These are phyloP conservation scores for Microctenopoma steveboyesi DNA, from an alignment of 2,797 vertebrate species.

Conservation along the genomic window DNA sequence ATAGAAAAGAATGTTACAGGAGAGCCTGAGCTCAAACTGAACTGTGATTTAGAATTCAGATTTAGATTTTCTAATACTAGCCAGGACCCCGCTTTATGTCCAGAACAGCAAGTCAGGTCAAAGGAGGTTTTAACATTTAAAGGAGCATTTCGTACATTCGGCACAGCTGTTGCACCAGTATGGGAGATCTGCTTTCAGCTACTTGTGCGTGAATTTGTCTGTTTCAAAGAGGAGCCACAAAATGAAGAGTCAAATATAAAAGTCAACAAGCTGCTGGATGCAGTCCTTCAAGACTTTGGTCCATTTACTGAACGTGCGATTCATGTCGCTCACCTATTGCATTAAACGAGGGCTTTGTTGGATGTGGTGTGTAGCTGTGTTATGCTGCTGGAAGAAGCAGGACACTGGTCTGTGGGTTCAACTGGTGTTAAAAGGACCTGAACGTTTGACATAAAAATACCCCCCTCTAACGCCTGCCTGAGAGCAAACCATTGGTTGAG, in stretches of 20 bases:
- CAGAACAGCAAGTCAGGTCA: not conserved
- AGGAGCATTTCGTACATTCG: not conserved
- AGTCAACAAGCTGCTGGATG: slow-evolving; percentile 6
- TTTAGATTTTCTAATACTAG: not conserved
- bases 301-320: not conserved
- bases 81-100: too few relatives aligned
- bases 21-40: not conserved
- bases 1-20: not conserved
- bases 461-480: too few relatives aligned
- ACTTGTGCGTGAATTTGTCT: not conserved
- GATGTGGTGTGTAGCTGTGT: too few relatives aligned
- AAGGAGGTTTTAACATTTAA: not conserved
- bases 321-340: not conserved
- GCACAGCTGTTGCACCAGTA: too few relatives aligned
- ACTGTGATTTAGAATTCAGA: not conserved
- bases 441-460: too few relatives aligned
- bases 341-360: not conserved
- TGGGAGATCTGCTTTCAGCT: not conserved
- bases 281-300: not conserved
- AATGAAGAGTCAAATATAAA: too few relatives aligned
- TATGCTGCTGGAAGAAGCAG: too few relatives aligned
- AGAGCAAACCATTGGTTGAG: too few relatives aligned
- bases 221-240: not conserved
- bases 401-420: too few relatives aligned
- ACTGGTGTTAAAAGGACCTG: too few relatives aligned